These are phyloP conservation scores for Abscondita cerata DNA, from an alignment of 2,888 invertebrate species.

Conservation along the genomic window DNA sequence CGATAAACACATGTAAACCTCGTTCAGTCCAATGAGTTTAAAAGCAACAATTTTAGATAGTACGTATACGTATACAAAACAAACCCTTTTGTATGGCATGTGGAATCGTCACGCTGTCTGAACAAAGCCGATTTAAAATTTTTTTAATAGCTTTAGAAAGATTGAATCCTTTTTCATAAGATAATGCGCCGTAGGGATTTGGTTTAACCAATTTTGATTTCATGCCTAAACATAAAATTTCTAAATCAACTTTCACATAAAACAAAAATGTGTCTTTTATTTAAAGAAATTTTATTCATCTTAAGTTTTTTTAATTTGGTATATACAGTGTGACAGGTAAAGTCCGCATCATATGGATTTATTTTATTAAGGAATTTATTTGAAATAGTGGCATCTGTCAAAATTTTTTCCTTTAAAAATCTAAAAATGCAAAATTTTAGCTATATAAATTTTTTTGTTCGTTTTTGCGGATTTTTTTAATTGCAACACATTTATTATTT, in stretches of 20 bases:
- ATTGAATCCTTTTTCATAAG: conserved; percentile 13
- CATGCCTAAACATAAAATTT: background rate
- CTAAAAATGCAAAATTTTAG: too few relatives aligned
- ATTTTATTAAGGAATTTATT: too few relatives aligned
- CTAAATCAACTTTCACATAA: background rate
- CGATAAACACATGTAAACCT: background rate
- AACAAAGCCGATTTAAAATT: conserved; percentile 20
- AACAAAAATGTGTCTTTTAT: too few relatives aligned
- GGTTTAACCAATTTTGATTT: conserved; percentile 10
- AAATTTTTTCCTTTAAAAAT: too few relatives aligned
- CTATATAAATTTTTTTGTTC: too few relatives aligned
- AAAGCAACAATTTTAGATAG: background rate
- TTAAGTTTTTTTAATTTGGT: too few relatives aligned
- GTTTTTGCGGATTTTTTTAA: too few relatives aligned
- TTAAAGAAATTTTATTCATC: too few relatives aligned
- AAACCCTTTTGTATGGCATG: conserved; percentile 15
- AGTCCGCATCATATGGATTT: too few relatives aligned
- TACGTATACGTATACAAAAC: conserved; percentile 2
- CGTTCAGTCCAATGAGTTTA: conserved; percentile 6
- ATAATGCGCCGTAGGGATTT: conserved; percentile 11
- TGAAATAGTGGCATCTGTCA: too few relatives aligned
- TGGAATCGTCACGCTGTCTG: conserved; percentile 21
- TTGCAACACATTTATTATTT: too few relatives aligned
- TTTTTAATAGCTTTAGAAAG: conserved; percentile 18
- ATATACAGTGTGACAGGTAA: too few relatives aligned